Evolutionary conservation across 2,888 invertebrate species (phyloP).

Genomic region (Eilema griseolum): DNA sequence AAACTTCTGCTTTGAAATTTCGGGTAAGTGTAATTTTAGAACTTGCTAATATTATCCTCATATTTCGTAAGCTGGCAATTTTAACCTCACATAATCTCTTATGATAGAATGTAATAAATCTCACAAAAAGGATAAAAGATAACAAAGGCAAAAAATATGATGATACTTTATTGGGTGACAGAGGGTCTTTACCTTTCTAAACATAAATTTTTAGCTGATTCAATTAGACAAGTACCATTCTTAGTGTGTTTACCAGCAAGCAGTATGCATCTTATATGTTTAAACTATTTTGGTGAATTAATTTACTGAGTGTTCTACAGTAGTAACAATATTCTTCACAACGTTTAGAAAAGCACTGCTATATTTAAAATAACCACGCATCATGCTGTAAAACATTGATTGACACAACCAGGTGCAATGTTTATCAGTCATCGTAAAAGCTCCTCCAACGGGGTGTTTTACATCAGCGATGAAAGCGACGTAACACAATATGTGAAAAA

Average conservation of each 20-base stretch:
- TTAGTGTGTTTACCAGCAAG: too few relatives aligned
- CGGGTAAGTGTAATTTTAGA: neutral
- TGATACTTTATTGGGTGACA: neutral
- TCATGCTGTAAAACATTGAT: neutral
- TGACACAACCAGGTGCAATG: neutral
- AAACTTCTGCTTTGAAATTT: constrained; percentile 1
- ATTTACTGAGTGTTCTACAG: neutral
- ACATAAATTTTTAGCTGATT: too few relatives aligned
- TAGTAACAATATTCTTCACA: neutral
- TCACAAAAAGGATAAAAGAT: neutral
- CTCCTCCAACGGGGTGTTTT: neutral
- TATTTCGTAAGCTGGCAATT: neutral
- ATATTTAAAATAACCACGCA: neutral
- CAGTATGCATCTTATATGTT: neutral
- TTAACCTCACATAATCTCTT: neutral
- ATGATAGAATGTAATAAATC: neutral
- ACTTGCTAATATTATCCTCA: neutral
- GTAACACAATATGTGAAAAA: too few relatives aligned
- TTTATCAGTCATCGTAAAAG: neutral
- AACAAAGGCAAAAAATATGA: neutral
- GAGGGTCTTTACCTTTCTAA: too few relatives aligned
- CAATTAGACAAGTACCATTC: too few relatives aligned
- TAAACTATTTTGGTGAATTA: neutral
- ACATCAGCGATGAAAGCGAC: too few relatives aligned
- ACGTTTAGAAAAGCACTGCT: neutral